Evolutionary conservation across 2,888 invertebrate species (phyloP).

Genomic region (Drosophila infuscata): DNA sequence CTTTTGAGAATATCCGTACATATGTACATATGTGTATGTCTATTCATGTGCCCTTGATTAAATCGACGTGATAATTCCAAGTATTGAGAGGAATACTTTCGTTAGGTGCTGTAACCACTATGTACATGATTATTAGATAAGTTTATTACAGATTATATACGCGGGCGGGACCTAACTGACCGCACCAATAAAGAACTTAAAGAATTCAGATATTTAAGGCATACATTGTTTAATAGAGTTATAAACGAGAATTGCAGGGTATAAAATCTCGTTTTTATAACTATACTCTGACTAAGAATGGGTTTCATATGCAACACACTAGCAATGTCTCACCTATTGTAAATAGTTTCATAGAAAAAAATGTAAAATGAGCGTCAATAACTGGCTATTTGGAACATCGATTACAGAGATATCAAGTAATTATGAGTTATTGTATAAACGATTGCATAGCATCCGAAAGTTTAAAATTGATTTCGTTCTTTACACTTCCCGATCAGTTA

Average conservation of each 20-base stretch:
- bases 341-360: background rate
- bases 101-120: slow-evolving; percentile 36
- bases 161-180: slow-evolving; percentile 37
- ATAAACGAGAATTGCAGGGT: slow-evolving; percentile 36
- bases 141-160: slow-evolving; percentile 62
- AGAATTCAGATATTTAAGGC: slow-evolving; percentile 67
- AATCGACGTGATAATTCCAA: slow-evolving; percentile 1
- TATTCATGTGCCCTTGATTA: slow-evolving; percentile 32
- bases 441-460: background rate
- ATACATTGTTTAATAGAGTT: slow-evolving; percentile 71
- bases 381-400: background rate
- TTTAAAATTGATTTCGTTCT: background rate
- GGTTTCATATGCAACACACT: background rate
- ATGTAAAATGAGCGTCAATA: background rate
- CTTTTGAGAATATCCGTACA: slow-evolving; percentile 6
- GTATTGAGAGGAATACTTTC: background rate
- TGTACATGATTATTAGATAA: slow-evolving; percentile 73
- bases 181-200: slow-evolving; percentile 67
- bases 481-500: slow-evolving; percentile 9
- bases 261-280: slow-evolving; percentile 32
- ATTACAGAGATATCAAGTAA: background rate
- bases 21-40: background rate
- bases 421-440: background rate
- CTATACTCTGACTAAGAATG: background rate
- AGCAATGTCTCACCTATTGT: background rate